Conservation (phyloP, 2,113 vertebrate species). For the Chaetops frenatus region DNA sequence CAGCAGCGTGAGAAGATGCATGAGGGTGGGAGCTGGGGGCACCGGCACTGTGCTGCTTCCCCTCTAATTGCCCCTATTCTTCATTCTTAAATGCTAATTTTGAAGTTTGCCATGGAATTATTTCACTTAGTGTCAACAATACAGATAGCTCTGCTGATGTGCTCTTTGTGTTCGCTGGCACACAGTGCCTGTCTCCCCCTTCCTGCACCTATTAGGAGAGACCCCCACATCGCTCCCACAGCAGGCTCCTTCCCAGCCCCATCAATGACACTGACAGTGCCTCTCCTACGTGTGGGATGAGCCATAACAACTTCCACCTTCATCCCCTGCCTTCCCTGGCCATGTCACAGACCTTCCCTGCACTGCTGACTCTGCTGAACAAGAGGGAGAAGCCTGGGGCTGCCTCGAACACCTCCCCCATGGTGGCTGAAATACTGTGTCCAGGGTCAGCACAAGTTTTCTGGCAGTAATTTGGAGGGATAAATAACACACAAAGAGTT, state of each 20-base stretch:
- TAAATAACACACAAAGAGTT: accelerated
- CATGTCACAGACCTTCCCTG: accelerated
- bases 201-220: slow-evolving; percentile 33
- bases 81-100: slow-evolving; percentile 58
- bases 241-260: slow-evolving; percentile 15
- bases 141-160: background rate
- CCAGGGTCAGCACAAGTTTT: background rate
- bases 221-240: background rate
- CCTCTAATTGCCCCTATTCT: slow-evolving; percentile 32
- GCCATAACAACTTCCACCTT: background rate
- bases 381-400: accelerated
- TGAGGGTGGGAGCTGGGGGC: background rate
- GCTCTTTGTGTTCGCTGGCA: background rate
- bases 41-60: accelerated
- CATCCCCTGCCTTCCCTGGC: accelerated
- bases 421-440: accelerated
- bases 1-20: background rate
- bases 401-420: accelerated
- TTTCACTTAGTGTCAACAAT: slow-evolving; percentile 59
- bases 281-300: background rate
- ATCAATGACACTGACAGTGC: slow-evolving; percentile 21
- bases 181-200: background rate
- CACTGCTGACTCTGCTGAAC: accelerated
- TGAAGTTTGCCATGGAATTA: slow-evolving; percentile 49
- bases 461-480: background rate